These are phyloP conservation scores for Didymodactylos carnosus DNA, from an alignment of 2,888 invertebrate species.

Conservation along the genomic window DNA sequence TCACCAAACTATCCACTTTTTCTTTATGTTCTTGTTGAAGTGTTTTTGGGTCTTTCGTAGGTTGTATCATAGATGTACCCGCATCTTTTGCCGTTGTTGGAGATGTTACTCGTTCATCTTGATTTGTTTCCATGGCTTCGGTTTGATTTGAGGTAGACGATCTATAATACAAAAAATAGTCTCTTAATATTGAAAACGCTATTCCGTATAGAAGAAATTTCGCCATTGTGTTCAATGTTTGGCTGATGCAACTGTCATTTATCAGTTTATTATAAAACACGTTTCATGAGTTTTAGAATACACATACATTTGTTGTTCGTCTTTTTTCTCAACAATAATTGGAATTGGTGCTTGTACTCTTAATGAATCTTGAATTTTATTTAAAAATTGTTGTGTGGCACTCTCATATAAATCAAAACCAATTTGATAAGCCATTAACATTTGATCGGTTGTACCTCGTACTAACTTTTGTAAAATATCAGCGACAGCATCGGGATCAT, in stretches of 20 bases:
- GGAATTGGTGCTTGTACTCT: background rate
- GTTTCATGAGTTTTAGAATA: too few species aligned
- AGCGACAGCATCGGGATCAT: slow-evolving; percentile 75
- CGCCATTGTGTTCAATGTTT: too few species aligned
- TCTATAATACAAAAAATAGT: too few species aligned
- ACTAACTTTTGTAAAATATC: slow-evolving; percentile 73
- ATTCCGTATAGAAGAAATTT: too few species aligned
- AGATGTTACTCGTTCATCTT: background rate
- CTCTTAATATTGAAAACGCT: too few species aligned
- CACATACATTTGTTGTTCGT: background rate
- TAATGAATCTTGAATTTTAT: slow-evolving; percentile 9
- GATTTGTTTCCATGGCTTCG: background rate
- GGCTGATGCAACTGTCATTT: too few species aligned
- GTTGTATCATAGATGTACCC: too few species aligned
- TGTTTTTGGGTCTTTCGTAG: too few species aligned
- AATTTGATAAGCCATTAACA: slow-evolving; percentile 92
- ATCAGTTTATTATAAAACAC: too few species aligned
- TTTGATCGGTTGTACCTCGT: slow-evolving; percentile 45
- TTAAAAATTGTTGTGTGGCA: slow-evolving; percentile 83
- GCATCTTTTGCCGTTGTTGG: slow-evolving; percentile 40
- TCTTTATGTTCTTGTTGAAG: slow-evolving; percentile 16
- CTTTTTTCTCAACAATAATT: background rate
- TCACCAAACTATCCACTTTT: slow-evolving; percentile 15
- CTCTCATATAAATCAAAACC: slow-evolving; percentile 97
- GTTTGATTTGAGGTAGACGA: too few species aligned